Conservation (phyloP, 2,888 invertebrate species). For the Oscheius sp. region DNA sequence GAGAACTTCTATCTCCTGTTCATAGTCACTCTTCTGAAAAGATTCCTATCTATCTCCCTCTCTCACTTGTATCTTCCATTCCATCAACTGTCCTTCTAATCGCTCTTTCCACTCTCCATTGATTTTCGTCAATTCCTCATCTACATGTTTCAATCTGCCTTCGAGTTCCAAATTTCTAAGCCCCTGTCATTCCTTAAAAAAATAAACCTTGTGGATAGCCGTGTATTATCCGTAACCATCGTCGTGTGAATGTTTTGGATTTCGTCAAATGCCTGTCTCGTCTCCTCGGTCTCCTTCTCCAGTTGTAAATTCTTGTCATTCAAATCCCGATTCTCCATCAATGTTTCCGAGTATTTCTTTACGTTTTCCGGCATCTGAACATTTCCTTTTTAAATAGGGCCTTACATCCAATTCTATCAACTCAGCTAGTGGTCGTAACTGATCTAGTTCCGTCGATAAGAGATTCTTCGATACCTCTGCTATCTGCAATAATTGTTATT, state of each 20-base stretch:
- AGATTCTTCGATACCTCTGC: conserved; percentile 36
- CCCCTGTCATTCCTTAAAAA: too few relatives aligned
- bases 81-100: conserved; percentile 42
- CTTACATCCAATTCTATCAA: conserved; percentile 23
- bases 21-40: conserved; percentile 41
- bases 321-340: conserved; percentile 24
- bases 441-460: conserved; percentile 41
- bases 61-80: conserved; percentile 43
- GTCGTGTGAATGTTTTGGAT: conserved; percentile 2
- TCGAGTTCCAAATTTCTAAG: conserved; percentile 48
- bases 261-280: conserved; percentile 36
- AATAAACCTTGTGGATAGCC: not conserved
- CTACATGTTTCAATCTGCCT: conserved; percentile 45
- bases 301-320: conserved; percentile 27
- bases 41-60: not conserved
- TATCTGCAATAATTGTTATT: conserved; percentile 32
- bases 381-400: not conserved
- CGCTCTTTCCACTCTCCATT: conserved; percentile 57
- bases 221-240: not conserved
- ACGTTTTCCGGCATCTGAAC: conserved; percentile 16
- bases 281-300: conserved; percentile 32
- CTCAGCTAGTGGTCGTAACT: conserved; percentile 51
- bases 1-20: conserved; percentile 45
- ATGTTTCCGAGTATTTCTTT: conserved; percentile 15
- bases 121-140: conserved; percentile 48